Conservation (phyloP, 2,888 invertebrate genomes). For the Meteorus colon region DNA sequence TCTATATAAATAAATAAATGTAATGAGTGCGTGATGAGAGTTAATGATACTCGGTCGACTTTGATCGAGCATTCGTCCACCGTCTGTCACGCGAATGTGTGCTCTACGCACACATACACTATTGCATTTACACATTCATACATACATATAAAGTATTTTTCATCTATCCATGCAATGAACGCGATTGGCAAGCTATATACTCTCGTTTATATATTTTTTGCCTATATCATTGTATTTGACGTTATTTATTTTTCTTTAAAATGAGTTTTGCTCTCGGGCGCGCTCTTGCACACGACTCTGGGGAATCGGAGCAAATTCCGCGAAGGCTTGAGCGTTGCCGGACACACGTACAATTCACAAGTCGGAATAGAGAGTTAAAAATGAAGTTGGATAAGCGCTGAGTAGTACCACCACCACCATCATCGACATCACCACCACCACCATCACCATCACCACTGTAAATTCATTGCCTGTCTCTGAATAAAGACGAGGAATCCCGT, state of each 20-base stretch:
- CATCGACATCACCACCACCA: not conserved
- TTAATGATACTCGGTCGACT: slow-evolving; percentile 14
- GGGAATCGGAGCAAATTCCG: slow-evolving; percentile 31
- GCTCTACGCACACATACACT: slow-evolving; percentile 5
- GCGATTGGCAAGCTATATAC: not conserved
- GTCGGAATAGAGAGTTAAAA: slow-evolving; percentile 16
- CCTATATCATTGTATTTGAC: not conserved
- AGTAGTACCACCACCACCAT: not conserved
- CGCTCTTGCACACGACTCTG: not conserved
- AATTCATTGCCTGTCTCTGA: slow-evolving; percentile 34
- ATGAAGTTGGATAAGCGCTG: not conserved
- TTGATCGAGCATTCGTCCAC: slow-evolving; percentile 19
- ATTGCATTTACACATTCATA: not conserved
- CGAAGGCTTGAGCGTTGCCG: slow-evolving; percentile 9
- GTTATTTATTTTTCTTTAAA: slow-evolving; percentile 3
- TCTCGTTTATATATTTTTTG: slow-evolving; percentile 7
- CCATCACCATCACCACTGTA: slow-evolving; percentile 1
- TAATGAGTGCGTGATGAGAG: slow-evolving; percentile 14
- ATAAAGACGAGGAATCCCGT: slow-evolving; percentile 37
- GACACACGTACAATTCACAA: slow-evolving; percentile 25
- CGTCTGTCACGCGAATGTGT: slow-evolving; percentile 15
- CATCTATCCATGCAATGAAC: slow-evolving; percentile 33
- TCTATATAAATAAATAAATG: not conserved
- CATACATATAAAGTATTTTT: slow-evolving; percentile 17
- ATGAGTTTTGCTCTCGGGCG: not conserved